Conservation (phyloP, 2,888 invertebrate species). For the Oxycera nigricornis region DNA sequence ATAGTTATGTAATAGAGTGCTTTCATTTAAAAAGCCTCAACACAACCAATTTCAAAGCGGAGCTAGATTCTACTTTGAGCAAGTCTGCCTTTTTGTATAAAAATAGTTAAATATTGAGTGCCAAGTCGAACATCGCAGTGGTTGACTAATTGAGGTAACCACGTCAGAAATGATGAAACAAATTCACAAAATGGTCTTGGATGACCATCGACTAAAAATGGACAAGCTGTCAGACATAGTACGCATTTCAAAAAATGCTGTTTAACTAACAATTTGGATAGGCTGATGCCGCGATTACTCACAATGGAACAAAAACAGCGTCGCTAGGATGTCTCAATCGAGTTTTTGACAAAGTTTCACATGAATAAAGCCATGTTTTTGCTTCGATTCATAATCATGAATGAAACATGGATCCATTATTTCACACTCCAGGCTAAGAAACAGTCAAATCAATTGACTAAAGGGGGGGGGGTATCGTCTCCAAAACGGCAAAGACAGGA, state of each 20-base stretch:
- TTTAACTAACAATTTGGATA: background rate
- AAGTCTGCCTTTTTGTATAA: background rate
- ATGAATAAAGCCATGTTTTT: background rate
- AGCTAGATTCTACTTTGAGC: background rate
- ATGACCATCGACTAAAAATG: too few species aligned
- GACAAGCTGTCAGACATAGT: background rate
- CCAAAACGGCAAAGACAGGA: background rate
- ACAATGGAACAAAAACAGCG: background rate
- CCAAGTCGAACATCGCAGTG: background rate
- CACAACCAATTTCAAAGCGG: background rate
- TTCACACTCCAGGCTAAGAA: background rate
- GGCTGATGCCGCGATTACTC: background rate
- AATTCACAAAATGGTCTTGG: background rate
- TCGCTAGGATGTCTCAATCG: background rate
- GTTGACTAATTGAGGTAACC: background rate
- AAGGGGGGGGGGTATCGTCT: background rate
- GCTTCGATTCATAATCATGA: conserved; percentile 3
- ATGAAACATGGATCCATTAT: background rate
- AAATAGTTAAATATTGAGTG: too few species aligned
- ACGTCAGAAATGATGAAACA: background rate
- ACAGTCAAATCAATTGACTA: background rate
- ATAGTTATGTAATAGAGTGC: background rate
- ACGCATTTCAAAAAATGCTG: background rate
- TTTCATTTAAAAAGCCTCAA: background rate
- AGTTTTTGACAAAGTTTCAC: conserved; percentile 15